phyloP scores from a whole-genome alignment of 1,140 invertebrate genomes.

The Aphelenchoides fujianensis region DNA sequence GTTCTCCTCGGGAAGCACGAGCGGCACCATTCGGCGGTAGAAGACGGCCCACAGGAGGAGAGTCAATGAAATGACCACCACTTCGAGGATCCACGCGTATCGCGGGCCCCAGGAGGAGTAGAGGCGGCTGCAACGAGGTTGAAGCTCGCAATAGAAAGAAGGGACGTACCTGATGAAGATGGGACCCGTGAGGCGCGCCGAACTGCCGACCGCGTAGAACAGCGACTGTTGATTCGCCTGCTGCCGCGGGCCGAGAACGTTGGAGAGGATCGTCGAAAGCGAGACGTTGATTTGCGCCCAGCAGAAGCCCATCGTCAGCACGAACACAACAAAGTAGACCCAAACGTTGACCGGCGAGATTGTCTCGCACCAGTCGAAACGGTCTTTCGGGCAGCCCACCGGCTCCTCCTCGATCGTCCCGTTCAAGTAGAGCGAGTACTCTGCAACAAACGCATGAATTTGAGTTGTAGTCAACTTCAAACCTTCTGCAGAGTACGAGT shows the following conservation, averaged over 20 bases:
- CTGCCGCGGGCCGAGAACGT: conserved; percentile 33
- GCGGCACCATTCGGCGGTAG: neutral
- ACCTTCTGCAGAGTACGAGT: conserved; percentile 15
- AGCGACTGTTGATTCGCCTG: conserved; percentile 29
- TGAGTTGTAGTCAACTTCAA: neutral
- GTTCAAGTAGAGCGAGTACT: conserved; percentile 7
- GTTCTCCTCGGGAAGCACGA: conserved; percentile 9
- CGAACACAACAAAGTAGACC: conserved; percentile 28
- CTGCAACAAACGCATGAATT: neutral
- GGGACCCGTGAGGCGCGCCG: neutral
- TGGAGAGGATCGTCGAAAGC: conserved; percentile 29
- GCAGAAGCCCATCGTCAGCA: conserved; percentile 27
- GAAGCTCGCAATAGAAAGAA: neutral
- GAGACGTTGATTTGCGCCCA: conserved; percentile 34
- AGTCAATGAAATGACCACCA: neutral
- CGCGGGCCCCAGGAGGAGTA: conserved; percentile 10
- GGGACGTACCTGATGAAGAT: conserved; percentile 10
- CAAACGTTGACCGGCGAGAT: conserved; percentile 14
- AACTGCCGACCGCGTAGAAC: neutral
- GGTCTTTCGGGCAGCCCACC: neutral
- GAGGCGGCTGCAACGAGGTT: neutral
- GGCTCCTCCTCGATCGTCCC: neutral
- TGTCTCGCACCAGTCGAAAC: conserved; percentile 24
- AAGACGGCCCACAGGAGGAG: neutral
- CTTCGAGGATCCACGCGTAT: neutral